Percentiles rank a stretch among this genome's conserved stretches.
Evolutionary conservation across 2,797 vertebrate species (phyloP).

Genomic region (Pipistrellus pipistrellus): DNA sequence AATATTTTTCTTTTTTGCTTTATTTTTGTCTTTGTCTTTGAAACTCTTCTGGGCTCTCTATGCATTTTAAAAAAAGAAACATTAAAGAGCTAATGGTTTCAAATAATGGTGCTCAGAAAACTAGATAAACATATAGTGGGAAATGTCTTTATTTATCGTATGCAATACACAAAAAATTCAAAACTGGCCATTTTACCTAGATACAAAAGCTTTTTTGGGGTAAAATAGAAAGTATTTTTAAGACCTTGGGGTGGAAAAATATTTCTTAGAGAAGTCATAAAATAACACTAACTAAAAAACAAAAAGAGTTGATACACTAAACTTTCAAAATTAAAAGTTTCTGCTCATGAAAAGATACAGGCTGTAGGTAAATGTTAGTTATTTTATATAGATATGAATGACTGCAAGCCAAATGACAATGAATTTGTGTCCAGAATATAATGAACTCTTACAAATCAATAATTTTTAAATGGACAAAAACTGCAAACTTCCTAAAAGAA

Average conservation of each 20-base stretch:
- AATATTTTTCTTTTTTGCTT: not conserved
- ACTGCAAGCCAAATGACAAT: not conserved
- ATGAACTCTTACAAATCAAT: not conserved
- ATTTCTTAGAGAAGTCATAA: not conserved
- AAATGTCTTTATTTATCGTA: not conserved
- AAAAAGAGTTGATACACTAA: not conserved
- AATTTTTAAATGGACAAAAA: not conserved
- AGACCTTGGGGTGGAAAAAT: not conserved
- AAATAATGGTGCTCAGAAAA: not conserved
- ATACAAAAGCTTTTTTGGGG: not conserved
- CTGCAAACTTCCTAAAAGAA: not conserved
- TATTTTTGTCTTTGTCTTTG: not conserved
- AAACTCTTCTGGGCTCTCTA: not conserved
- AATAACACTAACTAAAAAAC: not conserved
- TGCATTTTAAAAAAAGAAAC: not conserved
- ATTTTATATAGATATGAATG: not conserved
- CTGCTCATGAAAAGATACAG: not conserved
- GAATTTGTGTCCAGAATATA: not conserved
- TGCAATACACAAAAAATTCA: not conserved
- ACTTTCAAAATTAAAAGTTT: conserved; percentile 17
- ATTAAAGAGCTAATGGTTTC: not conserved
- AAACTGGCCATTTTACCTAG: not conserved
- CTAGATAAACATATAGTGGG: not conserved
- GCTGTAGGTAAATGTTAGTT: not conserved
- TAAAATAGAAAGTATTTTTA: not conserved